A percentile compares a stretch with the other conserved stretches of the same genome.
These are phyloP conservation scores for Lasioglossum figueresi DNA, from an alignment of 2,888 invertebrate genomes.

Conservation along the genomic window DNA sequence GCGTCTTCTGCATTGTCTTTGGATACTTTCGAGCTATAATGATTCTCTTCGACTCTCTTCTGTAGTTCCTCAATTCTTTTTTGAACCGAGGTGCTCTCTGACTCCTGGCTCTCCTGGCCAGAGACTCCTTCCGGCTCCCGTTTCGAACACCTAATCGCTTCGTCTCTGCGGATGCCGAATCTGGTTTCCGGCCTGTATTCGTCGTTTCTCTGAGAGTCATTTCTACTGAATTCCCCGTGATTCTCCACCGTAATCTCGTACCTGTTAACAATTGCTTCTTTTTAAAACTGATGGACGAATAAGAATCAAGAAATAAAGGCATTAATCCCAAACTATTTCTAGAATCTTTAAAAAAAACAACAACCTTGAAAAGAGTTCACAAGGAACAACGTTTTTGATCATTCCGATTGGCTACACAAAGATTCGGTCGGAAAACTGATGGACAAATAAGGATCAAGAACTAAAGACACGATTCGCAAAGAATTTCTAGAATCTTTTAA, in stretches of 20 bases:
- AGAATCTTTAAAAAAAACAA: too few species aligned
- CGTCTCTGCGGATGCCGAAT: conserved; percentile 78
- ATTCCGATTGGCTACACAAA: not conserved
- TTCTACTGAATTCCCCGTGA: conserved; percentile 73
- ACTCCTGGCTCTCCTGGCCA: conserved; percentile 56
- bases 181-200: conserved; percentile 80
- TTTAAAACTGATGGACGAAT: not conserved
- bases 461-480: not conserved
- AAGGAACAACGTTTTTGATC: too few species aligned
- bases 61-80: conserved; percentile 78
- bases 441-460: not conserved
- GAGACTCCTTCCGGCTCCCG: conserved; percentile 69
- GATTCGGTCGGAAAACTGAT: not conserved
- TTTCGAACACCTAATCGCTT: conserved; percentile 73
- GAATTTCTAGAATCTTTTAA: not conserved
- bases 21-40: conserved; percentile 60
- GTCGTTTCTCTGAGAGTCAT: conserved; percentile 76
- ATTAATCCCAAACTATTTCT: too few species aligned
- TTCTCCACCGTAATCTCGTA: conserved; percentile 81
- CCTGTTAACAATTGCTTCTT: not conserved
- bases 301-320: too few species aligned
- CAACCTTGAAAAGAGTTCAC: too few species aligned
- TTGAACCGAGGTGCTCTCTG: conserved; percentile 70
- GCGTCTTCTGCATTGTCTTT: conserved; percentile 72
- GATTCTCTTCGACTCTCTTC: conserved; percentile 74